Base-by-base conservation (phyloP, 2,113 vertebrate species). In the Sebastes schlegelii region DNA sequence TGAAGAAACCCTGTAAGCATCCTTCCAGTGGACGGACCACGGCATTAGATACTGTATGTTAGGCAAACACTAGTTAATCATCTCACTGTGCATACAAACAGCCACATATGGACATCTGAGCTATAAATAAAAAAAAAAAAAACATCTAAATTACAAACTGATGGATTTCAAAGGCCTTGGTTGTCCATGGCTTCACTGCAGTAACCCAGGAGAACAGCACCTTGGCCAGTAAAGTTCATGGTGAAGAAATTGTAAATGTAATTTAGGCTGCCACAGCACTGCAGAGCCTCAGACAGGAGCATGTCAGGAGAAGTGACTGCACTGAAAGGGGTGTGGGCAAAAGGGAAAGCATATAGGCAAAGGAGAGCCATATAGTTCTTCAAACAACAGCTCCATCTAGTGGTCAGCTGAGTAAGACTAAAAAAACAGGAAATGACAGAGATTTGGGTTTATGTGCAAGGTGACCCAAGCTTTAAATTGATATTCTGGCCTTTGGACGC, bases 381-480 rank as follows among this genome's bases (percentile, higher is more conserved):
- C 86, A 86, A 91, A 64, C 92, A 92, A 90, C 80, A 89, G 67
- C 89, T 48, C 89, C 92, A 91, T 85, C 93, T 89, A 86, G 86
- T 85, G 93, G 70, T 52, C 58, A 69, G 4, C 21, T 14, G 0
- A 16, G 40, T 55, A 23, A 66, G 79, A 2, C 17, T 26, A 55
- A 43, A 19, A 67, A 21, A 65, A 4, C 23, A 26, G 13, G 12
- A 26, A 4, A 16, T 10, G 0, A 46, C 16, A 52, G 48, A 45
- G 21, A 62, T 43, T 23, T 40, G 10, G 6, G 12, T 52, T 67
- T 11, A 14, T 62, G 1, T 19, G 40, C 14, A 48, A 80, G 49
- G 9, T 69, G 43, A 51, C 23, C 42, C 26, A 52, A 26, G 54
- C 26, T 74, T 43, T 46, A 60, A 73, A 71, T 58, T 67, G 67